phyloP scores from a whole-genome alignment of 2,888 invertebrate species.

The Tenthredo scrophulariae region DNA sequence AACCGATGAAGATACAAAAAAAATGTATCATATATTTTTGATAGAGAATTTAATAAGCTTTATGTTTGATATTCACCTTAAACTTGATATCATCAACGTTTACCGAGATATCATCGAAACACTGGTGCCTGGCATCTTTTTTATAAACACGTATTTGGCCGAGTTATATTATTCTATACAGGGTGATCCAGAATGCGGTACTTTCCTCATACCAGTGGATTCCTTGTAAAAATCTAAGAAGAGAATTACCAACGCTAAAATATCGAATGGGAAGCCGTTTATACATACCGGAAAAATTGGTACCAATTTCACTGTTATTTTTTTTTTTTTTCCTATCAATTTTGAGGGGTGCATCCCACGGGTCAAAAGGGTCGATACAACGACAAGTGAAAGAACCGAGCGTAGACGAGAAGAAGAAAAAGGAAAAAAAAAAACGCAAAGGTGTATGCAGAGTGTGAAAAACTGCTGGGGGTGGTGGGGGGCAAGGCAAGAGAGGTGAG shows the following conservation, averaged over 20 bases:
- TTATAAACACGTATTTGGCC: background rate
- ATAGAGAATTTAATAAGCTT: background rate
- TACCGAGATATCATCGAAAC: background rate
- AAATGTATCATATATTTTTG: background rate
- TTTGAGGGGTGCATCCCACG: background rate
- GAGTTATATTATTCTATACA: background rate
- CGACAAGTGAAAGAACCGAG: background rate
- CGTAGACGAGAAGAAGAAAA: background rate
- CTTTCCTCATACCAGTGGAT: too few species aligned
- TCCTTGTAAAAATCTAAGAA: too few species aligned
- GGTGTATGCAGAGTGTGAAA: conserved; percentile 49
- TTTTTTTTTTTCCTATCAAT: background rate
- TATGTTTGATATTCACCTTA: background rate
- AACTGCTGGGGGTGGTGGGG: conserved; percentile 29
- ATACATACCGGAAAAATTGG: background rate
- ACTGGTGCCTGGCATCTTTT: background rate
- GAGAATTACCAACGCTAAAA: too few species aligned
- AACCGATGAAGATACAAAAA: background rate
- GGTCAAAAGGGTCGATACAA: background rate
- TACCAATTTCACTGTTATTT: background rate
- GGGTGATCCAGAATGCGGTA: too few species aligned
- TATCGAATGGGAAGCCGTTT: too few species aligned
- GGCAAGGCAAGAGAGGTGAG: conserved; percentile 31
- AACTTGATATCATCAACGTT: background rate
- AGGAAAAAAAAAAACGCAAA: conserved; percentile 54